Evolutionary conservation across 1,140 invertebrate genomes (phyloP).

Genomic region (Glossosoma conforme): DNA sequence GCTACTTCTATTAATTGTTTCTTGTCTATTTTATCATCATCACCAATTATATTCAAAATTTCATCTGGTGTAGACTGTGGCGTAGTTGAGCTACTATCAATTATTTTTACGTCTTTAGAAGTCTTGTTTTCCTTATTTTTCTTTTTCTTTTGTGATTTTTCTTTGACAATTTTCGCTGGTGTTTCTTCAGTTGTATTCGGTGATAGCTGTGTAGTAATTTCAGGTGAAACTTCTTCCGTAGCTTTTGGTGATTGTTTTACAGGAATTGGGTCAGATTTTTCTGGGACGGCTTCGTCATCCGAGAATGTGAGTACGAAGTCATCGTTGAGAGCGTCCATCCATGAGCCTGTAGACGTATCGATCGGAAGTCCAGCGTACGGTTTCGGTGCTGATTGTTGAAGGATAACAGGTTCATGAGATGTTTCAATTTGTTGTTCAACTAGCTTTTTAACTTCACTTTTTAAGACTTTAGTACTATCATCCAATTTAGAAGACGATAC

Average conservation of each 20-base stretch:
- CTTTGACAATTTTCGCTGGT: not conserved
- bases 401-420: too few relatives aligned
- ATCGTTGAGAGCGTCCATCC: slow-evolving; percentile 50
- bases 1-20: not conserved
- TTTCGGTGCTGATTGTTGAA: too few relatives aligned
- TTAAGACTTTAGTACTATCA: too few relatives aligned
- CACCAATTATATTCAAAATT: not conserved
- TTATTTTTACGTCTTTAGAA: not conserved
- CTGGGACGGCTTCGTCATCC: slow-evolving; percentile 38
- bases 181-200: not conserved
- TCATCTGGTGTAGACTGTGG: not conserved
- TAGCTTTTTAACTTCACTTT: too few relatives aligned
- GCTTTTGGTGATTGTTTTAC: too few relatives aligned
- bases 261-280: too few relatives aligned
- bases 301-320: slow-evolving; percentile 48
- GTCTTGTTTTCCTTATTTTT: not conserved
- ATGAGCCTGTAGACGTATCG: slow-evolving; percentile 34
- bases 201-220: slow-evolving; percentile 2
- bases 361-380: slow-evolving; percentile 38
- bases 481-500: too few relatives aligned
- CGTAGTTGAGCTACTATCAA: not conserved
- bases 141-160: slow-evolving; percentile 1
- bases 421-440: too few relatives aligned
- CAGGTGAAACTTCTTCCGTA: not conserved
- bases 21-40: not conserved